Conservation (phyloP, 2,113 vertebrate species). For the Xerus inauris region DNA sequence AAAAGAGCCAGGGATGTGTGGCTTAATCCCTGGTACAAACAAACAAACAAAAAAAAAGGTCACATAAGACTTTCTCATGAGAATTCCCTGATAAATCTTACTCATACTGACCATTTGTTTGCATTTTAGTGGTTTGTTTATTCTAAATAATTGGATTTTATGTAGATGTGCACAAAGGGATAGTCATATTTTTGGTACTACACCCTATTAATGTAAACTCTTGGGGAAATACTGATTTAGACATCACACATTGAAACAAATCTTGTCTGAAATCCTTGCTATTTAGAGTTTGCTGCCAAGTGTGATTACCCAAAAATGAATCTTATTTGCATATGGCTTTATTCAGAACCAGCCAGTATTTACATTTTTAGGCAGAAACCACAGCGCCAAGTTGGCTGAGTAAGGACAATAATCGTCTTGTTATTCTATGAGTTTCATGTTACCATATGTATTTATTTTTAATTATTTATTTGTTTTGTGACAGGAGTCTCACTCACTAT, state of each 20-base stretch:
- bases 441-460: neutral
- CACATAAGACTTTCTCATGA: neutral
- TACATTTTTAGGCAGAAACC: neutral
- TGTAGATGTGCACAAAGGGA: neutral
- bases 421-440: neutral
- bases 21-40: no score
- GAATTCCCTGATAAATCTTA: neutral
- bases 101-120: neutral
- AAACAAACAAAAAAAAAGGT: no score
- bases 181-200: neutral
- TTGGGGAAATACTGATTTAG: conserved; percentile 22
- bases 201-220: neutral
- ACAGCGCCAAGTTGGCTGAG: neutral
- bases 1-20: no score
- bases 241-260: neutral
- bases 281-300: neutral
- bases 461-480: neutral
- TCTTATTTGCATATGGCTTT: neutral
- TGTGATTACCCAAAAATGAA: neutral
- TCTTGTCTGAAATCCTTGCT: neutral
- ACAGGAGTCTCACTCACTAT: no score
- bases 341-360: neutral
- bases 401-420: neutral
- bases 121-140: neutral
- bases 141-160: neutral